Conservation (phyloP, 2,797 vertebrate genomes). For the Muraenolepis orangiensis region DNA sequence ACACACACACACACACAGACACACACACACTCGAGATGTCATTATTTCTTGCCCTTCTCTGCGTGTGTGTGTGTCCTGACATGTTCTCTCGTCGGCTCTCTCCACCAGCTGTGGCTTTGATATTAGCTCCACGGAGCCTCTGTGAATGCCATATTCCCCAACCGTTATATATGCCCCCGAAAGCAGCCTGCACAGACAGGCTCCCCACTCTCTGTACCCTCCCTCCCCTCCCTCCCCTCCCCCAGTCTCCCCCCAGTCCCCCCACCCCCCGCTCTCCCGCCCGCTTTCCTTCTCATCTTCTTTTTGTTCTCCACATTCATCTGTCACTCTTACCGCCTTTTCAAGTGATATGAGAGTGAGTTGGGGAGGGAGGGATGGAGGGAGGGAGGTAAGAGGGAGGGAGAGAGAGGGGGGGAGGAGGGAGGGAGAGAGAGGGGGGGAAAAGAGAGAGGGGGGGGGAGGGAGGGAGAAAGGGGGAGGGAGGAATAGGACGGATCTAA, state of each 20-base stretch:
- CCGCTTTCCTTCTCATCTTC: conserved; percentile 39
- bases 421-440: conserved; percentile 39
- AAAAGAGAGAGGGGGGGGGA: conserved; percentile 13
- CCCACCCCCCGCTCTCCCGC: neutral
- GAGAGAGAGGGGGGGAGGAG: conserved; percentile 33
- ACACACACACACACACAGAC: neutral
- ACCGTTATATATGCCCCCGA: conserved; percentile 61
- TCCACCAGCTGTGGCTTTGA: conserved; percentile 74
- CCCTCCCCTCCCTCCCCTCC: conserved; percentile 40
- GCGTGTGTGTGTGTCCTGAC: conserved; percentile 46
- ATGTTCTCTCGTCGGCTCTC: conserved; percentile 47
- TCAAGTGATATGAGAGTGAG: conserved; percentile 10
- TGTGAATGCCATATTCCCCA: conserved; percentile 47
- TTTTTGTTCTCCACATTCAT: conserved; percentile 10
- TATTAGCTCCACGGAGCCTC: conserved; percentile 70
- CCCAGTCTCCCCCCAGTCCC: neutral
- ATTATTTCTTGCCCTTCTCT: conserved; percentile 61
- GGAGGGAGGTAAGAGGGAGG: no score
- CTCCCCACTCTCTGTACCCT: conserved; percentile 6
- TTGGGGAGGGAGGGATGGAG: conserved; percentile 35
- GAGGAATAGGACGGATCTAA: conserved; percentile 30
- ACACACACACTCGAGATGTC: conserved; percentile 46
- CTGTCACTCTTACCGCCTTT: neutral
- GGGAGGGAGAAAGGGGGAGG: no score
- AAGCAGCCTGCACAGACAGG: conserved; percentile 30